Base-by-base conservation (phyloP, 2,113 vertebrate species). In the Nestor notabilis region DNA sequence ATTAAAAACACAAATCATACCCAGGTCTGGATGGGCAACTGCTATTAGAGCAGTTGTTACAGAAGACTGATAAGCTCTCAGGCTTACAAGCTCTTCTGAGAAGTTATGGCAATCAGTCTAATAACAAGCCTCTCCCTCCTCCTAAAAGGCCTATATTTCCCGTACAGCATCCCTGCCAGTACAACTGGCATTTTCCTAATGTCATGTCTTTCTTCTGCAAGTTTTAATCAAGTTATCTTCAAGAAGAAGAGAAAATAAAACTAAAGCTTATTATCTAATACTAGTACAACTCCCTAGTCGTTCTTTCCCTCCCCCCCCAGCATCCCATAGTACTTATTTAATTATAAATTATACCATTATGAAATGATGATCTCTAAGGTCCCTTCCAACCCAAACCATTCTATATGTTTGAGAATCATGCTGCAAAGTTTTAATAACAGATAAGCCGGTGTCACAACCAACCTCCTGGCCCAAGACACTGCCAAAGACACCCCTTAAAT, bases 1-100 rank as follows among this genome's bases (percentile, higher is more conserved):
- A 96, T 60, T 78, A 86, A 79, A 90, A 94, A 7, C 60, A 90
- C 88, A 94, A 91, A 90, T 63, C 60, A 89, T 47, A 81, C 21
- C 24, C 66, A 93, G 41, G 65, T 68, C 75, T 0, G 0, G 52
- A 76, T 31, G 46, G 46, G 39, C 49, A 90, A 60, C 37, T 53
- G 44, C 33, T 74, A 60, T 70, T 64, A 75, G 8, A 87, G 50
- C 47, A 87, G 65, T 74, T 75, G 46, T 70, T 77, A 74, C 9
- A 70, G 52, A 86, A 88, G 86, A 72, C 3, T 3, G 33, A 17
- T 56, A 66, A 18, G 25, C 28, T 92, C 75, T 69, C 2, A 11
- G 39, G 64, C 25, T 85, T 83, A 69, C 24, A 69, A 41, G 28
- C 56, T 90, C 52, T 35, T 83, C n/a, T 49, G 33, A 92, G 76